Evolutionary conservation across 2,888 invertebrate genomes (phyloP).

Genomic region (Trissolcus brochymenae): DNA sequence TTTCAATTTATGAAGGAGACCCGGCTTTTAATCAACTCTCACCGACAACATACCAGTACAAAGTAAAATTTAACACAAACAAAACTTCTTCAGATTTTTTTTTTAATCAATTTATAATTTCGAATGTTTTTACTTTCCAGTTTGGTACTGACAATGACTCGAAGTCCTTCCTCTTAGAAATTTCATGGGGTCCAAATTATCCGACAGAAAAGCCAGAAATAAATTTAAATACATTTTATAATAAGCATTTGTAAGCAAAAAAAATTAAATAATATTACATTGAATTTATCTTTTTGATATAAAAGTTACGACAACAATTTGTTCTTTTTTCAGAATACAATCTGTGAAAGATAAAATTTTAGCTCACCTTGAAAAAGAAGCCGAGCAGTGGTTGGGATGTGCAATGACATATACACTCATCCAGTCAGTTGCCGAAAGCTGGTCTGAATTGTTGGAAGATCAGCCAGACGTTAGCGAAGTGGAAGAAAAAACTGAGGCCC

Average conservation of each 20-base stretch:
- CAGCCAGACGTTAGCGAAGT: conserved; percentile 82
- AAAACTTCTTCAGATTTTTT: too few species aligned
- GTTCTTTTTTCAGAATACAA: conserved; percentile 78
- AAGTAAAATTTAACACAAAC: conserved; percentile 79
- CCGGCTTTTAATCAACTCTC: conserved; percentile 88
- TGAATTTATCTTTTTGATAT: not conserved
- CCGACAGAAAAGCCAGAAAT: conserved; percentile 89
- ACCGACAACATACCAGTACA: conserved; percentile 90
- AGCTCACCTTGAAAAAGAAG: conserved; percentile 81
- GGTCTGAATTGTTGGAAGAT: conserved; percentile 82
- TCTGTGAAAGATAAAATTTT: conserved; percentile 85
- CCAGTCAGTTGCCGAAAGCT: conserved; percentile 91
- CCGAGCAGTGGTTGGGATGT: conserved; percentile 89
- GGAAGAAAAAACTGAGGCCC: conserved; percentile 78
- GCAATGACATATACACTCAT: conserved; percentile 97
- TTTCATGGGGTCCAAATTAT: conserved; percentile 91
- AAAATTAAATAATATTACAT: conserved; percentile 5
- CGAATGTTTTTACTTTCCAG: conserved; percentile 19
- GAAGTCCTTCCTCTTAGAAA: conserved; percentile 91
- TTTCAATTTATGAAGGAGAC: conserved; percentile 97
- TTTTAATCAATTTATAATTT: not conserved
- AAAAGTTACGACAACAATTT: too few species aligned
- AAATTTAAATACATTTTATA: conserved; percentile 94
- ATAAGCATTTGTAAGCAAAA: conserved; percentile 90
- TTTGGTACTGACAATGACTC: conserved; percentile 80